Evolutionary conservation across 2,888 invertebrate genomes (phyloP).

Genomic region (Thecophora atra): DNA sequence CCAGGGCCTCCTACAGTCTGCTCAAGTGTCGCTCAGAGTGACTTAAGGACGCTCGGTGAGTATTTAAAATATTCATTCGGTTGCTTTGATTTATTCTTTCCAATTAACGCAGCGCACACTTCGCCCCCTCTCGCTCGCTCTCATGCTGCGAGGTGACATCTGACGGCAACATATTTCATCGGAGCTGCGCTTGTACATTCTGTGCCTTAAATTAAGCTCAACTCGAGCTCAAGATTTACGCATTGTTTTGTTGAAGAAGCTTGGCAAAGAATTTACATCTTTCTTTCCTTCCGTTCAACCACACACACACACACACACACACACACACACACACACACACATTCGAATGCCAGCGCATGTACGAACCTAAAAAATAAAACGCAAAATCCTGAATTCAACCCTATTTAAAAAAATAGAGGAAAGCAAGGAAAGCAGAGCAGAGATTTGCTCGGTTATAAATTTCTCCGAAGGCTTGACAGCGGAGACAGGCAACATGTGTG

Average conservation of each 20-base stretch:
- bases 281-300: background rate
- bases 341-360: too few relatives aligned
- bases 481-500: background rate
- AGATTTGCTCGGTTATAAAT: background rate
- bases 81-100: slow-evolving; percentile 22
- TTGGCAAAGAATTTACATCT: background rate
- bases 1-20: too few relatives aligned
- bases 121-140: background rate
- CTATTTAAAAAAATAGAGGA: background rate
- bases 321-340: too few relatives aligned
- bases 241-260: background rate
- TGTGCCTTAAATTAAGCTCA: too few relatives aligned
- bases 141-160: background rate
- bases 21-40: background rate
- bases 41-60: background rate
- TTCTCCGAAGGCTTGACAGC: background rate
- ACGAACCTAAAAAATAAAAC: too few relatives aligned
- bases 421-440: background rate
- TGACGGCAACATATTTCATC: background rate
- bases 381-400: too few relatives aligned
- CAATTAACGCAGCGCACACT: slow-evolving; percentile 20
- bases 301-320: too few relatives aligned
- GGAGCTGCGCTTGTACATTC: too few relatives aligned
- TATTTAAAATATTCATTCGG: slow-evolving; percentile 30
- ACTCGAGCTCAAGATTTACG: background rate